phyloP scores from a whole-genome alignment of 2,888 invertebrate species.

The Empis livida region DNA sequence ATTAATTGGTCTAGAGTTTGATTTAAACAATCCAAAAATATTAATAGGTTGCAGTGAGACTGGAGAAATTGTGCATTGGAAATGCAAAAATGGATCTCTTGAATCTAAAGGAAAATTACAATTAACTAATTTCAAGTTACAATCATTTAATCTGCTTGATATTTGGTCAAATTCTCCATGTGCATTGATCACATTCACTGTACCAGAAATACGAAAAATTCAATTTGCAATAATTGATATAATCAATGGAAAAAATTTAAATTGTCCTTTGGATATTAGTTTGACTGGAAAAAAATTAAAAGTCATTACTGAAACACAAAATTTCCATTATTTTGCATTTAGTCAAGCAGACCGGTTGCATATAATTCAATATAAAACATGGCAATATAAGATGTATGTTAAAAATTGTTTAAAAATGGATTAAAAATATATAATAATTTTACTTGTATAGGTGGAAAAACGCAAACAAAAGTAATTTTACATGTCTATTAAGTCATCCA shows the following conservation, averaged over 20 bases:
- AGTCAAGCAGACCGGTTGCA: conserved; percentile 19
- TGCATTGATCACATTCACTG: conserved; percentile 22
- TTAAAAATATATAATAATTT: neutral
- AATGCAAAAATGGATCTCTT: conserved; percentile 45
- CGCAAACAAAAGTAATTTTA: conserved; percentile 30
- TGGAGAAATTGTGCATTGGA: conserved; percentile 46
- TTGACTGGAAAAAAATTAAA: conserved; percentile 14
- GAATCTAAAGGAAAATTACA: conserved; percentile 16
- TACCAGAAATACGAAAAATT: neutral
- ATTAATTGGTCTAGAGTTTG: conserved; percentile 39
- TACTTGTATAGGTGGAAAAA: conserved; percentile 16
- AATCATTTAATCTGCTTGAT: conserved; percentile 24
- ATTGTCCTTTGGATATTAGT: conserved; percentile 5
- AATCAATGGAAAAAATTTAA: conserved; percentile 9
- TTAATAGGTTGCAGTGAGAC: conserved; percentile 42
- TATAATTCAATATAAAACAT: conserved; percentile 23
- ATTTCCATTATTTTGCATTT: conserved; percentile 23
- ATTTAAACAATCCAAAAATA: conserved; percentile 34
- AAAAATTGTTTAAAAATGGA: neutral
- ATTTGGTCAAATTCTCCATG: conserved; percentile 19
- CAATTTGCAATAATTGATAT: conserved; percentile 23
- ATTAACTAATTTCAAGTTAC: conserved; percentile 5
- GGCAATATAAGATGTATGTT: conserved; percentile 19
- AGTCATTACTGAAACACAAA: conserved; percentile 20
- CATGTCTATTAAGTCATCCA: conserved; percentile 55